phyloP scores from a whole-genome alignment of 2,113 vertebrate species.

The Agapornis roseicollis region DNA sequence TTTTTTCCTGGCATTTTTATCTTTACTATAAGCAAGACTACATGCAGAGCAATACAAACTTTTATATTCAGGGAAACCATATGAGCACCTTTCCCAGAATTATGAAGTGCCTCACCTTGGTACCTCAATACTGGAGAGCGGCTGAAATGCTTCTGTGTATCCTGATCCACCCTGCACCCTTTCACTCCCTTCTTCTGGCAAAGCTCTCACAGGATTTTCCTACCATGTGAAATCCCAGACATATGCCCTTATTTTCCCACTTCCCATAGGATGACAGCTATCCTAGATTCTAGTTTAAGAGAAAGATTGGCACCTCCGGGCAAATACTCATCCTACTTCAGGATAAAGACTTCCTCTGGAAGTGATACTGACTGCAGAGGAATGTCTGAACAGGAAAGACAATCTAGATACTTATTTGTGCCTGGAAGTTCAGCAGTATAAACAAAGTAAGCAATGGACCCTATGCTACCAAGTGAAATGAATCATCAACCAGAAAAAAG shows the following conservation, averaged over 20 bases:
- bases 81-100: neutral
- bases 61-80: neutral
- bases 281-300: neutral
- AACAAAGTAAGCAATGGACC: neutral
- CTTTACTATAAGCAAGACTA: neutral
- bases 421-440: neutral
- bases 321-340: neutral
- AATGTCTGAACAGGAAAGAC: neutral
- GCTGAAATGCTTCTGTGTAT: neutral
- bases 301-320: neutral
- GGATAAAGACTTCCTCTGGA: neutral
- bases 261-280: neutral
- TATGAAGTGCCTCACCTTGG: neutral
- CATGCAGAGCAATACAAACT: neutral
- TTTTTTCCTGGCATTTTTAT: neutral
- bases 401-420: neutral
- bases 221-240: neutral
- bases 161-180: neutral
- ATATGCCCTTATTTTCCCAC: rapidly evolving
- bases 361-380: neutral
- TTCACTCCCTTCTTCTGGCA: neutral
- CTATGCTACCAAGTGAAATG: neutral
- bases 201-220: neutral
- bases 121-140: neutral
- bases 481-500: neutral